Evolutionary conservation across 92 coral and sea anemone species (phyloP), one percentile per base, ranked within the genome.

Genomic region (Epizoanthus fatuus): DNA sequence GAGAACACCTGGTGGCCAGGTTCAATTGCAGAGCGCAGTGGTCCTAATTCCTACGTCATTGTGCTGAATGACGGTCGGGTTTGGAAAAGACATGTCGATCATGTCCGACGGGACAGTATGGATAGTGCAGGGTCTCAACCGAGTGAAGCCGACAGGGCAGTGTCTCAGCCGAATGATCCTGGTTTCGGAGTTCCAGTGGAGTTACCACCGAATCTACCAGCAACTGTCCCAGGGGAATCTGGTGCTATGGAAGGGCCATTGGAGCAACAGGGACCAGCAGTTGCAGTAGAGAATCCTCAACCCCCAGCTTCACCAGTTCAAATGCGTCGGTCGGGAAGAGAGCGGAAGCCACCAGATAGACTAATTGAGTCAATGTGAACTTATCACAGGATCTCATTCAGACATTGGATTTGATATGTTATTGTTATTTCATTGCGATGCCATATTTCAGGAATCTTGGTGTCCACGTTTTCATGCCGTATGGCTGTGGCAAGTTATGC

Each of bases 51-150:
- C 38, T 87, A 81, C 37, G 60, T 63, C 60, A 71, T 80, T 15
- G 63, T 72, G 73, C 67, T 87, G 65, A 72, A 81, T 8, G 81
- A 79, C 37, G 79, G 91, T 11, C 22, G 84, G 29, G 91, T 88
- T 38, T 82, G 81, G 88, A 89, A 83, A 63, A 17, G 78, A 4
- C 85, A 84, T 39, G 81, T 59, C 13, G 75, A 71, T 55, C 82
- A 72, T 20, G 25, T 79, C n/a, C 25, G 74, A 56, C 63, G 86
- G 15, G 78, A 81, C 45, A 49, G 17, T 17, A 69, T 69, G 78
- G 79, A 53, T n/a, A 55, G 64, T 2, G 54, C 76, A 22, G 53
- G 45, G 15, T 2, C 67, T 14, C 39, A 80, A 7, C 39, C 15
- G 13, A n/a, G 22, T 8, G 17, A 16, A n/a, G 80, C 54, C 25